Evolutionary conservation across 2,113 vertebrate genomes (phyloP), one percentile per base, ranked within the genome.

Genomic region (Ictalurus furcatus): DNA sequence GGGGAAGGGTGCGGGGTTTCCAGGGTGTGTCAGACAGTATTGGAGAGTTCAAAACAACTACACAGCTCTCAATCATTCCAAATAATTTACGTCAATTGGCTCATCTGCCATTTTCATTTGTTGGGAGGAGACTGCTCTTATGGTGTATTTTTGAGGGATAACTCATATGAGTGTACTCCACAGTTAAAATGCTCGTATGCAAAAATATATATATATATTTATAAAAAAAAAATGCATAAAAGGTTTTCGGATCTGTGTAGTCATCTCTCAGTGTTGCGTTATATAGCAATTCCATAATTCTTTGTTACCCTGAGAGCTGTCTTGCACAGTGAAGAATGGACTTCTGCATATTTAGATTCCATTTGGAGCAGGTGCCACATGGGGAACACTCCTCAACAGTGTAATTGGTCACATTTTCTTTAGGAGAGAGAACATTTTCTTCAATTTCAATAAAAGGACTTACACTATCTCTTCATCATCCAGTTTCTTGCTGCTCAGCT

Each of bases 381-480:
- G 54, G 65, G 21, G 61, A 69, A 56, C 58, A 11, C 4, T 48
- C 17, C 40, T 54, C 79, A 11, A 37, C 48, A 83, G 63, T 14
- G 44, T 56, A 89, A 89, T 52, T 67, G 59, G 73, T 56, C 73
- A 56, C 58, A 7, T 59, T 80, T 52, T 88, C 65, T 74, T 83
- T 61, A 84, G 6, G 23, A 56, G 76, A 65, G 58, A n/a, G n/a
- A 80, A 67, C 23, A 48, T 67, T 85, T 85, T 52, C 44, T 48
- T 30, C 19, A 17, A 37, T 23, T 78, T n/a, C 34, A 16, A 78
- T 25, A 52, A 14, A 76, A n/a, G 21, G 54, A 48, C 44, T 12
- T 34, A 44, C 9, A 44, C 44, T 63, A 48, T 73, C 13, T 88
- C 65, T 44, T 40, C 34, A 59, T 83, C 65, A 83, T 69, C 3